Conservation (phyloP, 1,140 invertebrate species). For the Drosophila sp. region DNA sequence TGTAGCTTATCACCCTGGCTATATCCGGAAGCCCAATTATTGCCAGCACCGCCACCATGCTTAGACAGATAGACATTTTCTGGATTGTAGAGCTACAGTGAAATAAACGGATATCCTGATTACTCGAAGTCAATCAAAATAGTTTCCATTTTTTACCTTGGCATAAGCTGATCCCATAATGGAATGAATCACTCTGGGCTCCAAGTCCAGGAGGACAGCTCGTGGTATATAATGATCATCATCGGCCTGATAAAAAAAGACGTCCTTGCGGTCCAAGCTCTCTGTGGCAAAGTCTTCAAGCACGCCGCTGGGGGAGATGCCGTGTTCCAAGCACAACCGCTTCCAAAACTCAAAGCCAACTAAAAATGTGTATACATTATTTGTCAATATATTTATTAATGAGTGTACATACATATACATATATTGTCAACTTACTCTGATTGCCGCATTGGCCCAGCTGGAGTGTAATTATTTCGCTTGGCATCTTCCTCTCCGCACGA, state of each 20-base stretch:
- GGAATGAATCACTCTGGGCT: slow-evolving; percentile 98
- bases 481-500: slow-evolving; percentile 86
- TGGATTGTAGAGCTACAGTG: slow-evolving; percentile 94
- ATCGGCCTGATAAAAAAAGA: slow-evolving; percentile 99
- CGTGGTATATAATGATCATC: slow-evolving; percentile 99
- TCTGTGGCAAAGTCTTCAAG: slow-evolving; percentile 97
- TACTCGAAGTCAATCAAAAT: not conserved
- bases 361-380: slow-evolving; percentile 75
- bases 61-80: slow-evolving; percentile 99
- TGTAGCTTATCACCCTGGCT: slow-evolving; percentile 96
- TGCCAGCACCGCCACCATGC: slow-evolving; percentile 99
- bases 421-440: slow-evolving; percentile 90
- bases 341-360: slow-evolving; percentile 99
- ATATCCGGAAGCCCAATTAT: slow-evolving; percentile 99
- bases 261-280: slow-evolving; percentile 97
- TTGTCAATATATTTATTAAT: not conserved
- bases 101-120: not conserved
- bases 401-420: not conserved
- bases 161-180: slow-evolving; percentile 98
- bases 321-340: slow-evolving; percentile 98
- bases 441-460: slow-evolving; percentile 99
- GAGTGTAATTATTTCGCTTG: slow-evolving; percentile 98
- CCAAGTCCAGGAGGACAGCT: slow-evolving; percentile 97
- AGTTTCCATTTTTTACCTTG: slow-evolving; percentile 85
- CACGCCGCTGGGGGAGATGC: slow-evolving; percentile 98